Base-by-base conservation (phyloP, 1,140 invertebrate species). In the Hetaerina americana region DNA sequence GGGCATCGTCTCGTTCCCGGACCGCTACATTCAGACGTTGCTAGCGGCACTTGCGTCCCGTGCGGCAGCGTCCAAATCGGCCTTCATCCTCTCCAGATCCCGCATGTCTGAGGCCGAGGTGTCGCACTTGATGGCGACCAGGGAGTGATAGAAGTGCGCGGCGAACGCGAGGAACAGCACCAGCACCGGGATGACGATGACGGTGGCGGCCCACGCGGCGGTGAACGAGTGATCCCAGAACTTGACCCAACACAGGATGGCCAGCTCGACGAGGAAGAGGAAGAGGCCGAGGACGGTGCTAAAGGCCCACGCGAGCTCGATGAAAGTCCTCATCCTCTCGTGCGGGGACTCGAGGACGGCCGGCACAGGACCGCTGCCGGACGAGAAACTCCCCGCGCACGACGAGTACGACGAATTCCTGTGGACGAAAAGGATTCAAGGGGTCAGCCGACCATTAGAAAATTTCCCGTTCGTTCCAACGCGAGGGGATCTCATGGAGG, bases 271-370 rank as follows among this genome's bases (percentile, higher is more conserved):
- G 69, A 90, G 80, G 76, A 91, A 90, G 10, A 91, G 83, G 73
- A 97, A 89, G 27, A 96, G 85, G 70, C 89, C 90, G 76, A 98
- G 84, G 25, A 96, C 93, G 0, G 95, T 98, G 29, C 93, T 95
- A 80, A 95, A 96, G 12, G 91, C 89, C 95, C 95, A 98, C 0
- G 95, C 93, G 24, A 95, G 82, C 78, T 97, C 94, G 40, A 97
- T 96, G 78, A 96, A 97, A 66, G 28, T 8, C 18, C 24, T 27
- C 31, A 67, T 66, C 66, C 89, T 81, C 75, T 92, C 90, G 77
- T 92, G 90, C 0, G 89, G 89, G 0, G 88, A 89, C 74, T 91
- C 88, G 1, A 84, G 67, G 18, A 68, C 67, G 18, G 27, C 25
- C 2, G 25, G 25, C 12, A 15, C 25, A 24, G 24, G 18, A 2